Evolutionary conservation across 2,113 vertebrate genomes (phyloP).

Genomic region (Platichthys flesus): DNA sequence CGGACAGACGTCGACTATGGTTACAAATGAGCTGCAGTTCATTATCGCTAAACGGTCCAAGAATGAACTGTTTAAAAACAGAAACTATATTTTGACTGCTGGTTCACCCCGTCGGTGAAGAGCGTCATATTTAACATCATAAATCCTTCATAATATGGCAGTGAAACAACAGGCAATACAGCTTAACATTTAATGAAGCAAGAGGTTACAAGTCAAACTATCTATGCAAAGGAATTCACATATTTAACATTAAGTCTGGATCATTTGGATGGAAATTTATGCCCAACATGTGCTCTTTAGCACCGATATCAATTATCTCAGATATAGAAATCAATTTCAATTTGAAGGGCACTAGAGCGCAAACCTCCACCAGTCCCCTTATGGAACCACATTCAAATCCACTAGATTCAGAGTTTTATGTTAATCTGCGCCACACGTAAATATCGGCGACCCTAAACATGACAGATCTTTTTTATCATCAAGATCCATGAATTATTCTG

Average conservation of each 20-base stretch:
- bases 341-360: neutral
- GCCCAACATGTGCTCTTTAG: neutral
- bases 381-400: no score
- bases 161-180: neutral
- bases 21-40: slow-evolving; percentile 40
- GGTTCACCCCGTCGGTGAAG: neutral
- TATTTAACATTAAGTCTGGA: neutral
- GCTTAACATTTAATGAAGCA: neutral
- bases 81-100: neutral
- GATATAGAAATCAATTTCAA: neutral
- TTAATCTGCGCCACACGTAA: no score
- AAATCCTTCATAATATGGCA: no score
- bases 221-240: slow-evolving; percentile 20
- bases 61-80: slow-evolving; percentile 2
- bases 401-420: no score
- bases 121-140: neutral
- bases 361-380: neutral
- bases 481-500: no score
- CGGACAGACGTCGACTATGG: slow-evolving; percentile 21
- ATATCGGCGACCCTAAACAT: no score
- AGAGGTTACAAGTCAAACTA: neutral
- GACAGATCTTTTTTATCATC: no score
- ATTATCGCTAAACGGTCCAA: no score
- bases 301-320: neutral
- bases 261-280: neutral